Base-by-base conservation (phyloP, 2,888 invertebrate species). In the Athalia rosae region DNA sequence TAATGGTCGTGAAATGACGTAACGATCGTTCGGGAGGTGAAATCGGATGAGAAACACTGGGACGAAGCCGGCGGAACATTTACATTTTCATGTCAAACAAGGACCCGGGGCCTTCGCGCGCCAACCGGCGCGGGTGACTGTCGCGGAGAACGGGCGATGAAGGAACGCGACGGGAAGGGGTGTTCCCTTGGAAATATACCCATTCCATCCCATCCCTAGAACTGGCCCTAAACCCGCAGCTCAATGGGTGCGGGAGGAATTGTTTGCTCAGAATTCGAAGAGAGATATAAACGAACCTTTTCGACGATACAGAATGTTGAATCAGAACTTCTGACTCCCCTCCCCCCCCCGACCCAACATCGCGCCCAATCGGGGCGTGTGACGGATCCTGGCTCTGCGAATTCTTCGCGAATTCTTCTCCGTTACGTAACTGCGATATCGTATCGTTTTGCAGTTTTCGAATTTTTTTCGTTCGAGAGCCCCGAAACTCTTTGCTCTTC, bases 21-120 rank as follows among this genome's bases (percentile, higher is more conserved):
- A 71, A 58, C 43, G 15, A n/a, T 45, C 4, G n/a, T 43, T 71
- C 41, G 58, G 4, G 5, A 13, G 56, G 56, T 4, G 11, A 28
- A 28, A 28, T 28, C 28, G 43, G 50, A 13, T 71, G 71, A 58
- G 71, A 71, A 66, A n/a, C 77, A 9, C 77, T 69, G 67, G 59
- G n/a, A 61, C 77, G 84, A 83, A 83, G 85, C 85, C 84, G 85
- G 83, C 84, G 80, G 85, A 84, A 87, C 87, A 85, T 86, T 87
- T 87, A 85, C 87, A 86, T 88, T 87, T 86, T 83, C 86, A 86
- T 87, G 84, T 86, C 87, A 85, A 86, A 87, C 85, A 85, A 87
- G 85, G 82, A 84, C 85, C 69, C 84, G 84, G 83, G 83, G 82
- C 81, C 84, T 64, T 84, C 82, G 83, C 82, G 56, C 63, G 76